These are phyloP conservation scores for Acromyrmex echinatior DNA, from an alignment of 1,140 invertebrate species.

Conservation along the genomic window DNA sequence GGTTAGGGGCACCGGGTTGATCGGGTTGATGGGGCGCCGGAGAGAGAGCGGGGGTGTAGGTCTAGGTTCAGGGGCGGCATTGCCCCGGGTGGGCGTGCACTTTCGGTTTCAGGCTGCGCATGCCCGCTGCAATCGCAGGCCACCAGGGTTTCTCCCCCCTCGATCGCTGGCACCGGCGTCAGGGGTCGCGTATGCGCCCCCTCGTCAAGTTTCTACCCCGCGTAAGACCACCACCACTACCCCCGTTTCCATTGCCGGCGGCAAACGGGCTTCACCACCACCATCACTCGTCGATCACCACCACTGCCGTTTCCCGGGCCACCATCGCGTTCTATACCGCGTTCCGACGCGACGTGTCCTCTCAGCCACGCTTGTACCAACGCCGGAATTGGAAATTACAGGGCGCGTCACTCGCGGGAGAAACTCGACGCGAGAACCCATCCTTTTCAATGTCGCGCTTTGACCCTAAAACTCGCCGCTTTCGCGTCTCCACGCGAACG, in stretches of 20 bases:
- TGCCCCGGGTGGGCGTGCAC: slow-evolving; percentile 82
- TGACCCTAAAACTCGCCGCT: slow-evolving; percentile 21
- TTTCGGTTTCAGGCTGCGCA: slow-evolving; percentile 84
- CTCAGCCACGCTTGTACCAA: slow-evolving; percentile 38
- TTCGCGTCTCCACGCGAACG: slow-evolving; percentile 37
- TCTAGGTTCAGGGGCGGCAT: slow-evolving; percentile 84
- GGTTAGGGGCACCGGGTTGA: slow-evolving; percentile 85
- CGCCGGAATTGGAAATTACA: slow-evolving; percentile 79
- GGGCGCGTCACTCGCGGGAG: slow-evolving; percentile 59
- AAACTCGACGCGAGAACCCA: background rate
- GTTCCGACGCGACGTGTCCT: background rate
- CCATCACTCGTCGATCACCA: slow-evolving; percentile 34
- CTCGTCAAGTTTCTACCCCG: slow-evolving; percentile 67
- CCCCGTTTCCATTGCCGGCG: slow-evolving; percentile 42
- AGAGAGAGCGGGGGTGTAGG: slow-evolving; percentile 80
- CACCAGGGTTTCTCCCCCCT: slow-evolving; percentile 22
- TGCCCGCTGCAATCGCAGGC: slow-evolving; percentile 72
- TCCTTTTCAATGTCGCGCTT: slow-evolving; percentile 12
- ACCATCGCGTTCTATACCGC: slow-evolving; percentile 10
- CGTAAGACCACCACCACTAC: slow-evolving; percentile 63
- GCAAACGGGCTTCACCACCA: slow-evolving; percentile 38
- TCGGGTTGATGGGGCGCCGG: slow-evolving; percentile 77
- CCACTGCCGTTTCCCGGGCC: slow-evolving; percentile 37
- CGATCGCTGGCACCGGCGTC: slow-evolving; percentile 27
- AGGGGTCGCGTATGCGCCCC: slow-evolving; percentile 59